Conservation (phyloP, 2,113 vertebrate genomes). For the Oriolus oriolus region DNA sequence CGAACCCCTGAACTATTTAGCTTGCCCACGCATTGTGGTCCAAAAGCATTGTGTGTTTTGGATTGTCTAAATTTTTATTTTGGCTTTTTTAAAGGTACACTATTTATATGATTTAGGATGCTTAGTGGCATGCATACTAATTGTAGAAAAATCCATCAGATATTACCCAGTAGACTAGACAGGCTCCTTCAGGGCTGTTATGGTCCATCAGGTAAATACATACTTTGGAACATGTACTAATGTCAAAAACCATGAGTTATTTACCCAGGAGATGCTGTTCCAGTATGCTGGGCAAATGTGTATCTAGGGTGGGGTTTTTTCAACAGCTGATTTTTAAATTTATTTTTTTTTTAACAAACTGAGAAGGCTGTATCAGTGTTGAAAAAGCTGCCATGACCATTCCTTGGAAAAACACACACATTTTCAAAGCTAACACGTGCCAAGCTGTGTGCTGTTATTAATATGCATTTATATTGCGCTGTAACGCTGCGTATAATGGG, state of each 20-base stretch:
- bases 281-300: background rate
- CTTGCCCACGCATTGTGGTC: background rate
- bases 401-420: background rate
- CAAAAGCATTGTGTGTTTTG: background rate
- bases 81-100: background rate
- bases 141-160: background rate
- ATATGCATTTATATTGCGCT: background rate
- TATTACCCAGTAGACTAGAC: slow-evolving; percentile 36
- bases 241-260: slow-evolving; percentile 23
- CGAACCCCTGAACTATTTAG: background rate
- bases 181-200: slow-evolving; percentile 28
- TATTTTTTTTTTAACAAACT: background rate
- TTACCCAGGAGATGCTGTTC: slow-evolving; percentile 24
- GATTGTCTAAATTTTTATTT: slow-evolving; percentile 13
- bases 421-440: background rate
- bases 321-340: background rate
- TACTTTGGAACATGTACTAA: background rate
- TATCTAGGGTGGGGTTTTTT: background rate
- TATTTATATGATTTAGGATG: slow-evolving; percentile 20
- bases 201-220: slow-evolving; percentile 45
- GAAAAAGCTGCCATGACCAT: background rate
- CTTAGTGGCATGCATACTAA: slow-evolving; percentile 16
- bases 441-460: slow-evolving; percentile 2
- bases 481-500: background rate
- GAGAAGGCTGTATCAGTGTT: background rate